Base-by-base conservation (phyloP, 53 echinoderm and acorn worm species). In the Mesocentrotus franciscanus region DNA sequence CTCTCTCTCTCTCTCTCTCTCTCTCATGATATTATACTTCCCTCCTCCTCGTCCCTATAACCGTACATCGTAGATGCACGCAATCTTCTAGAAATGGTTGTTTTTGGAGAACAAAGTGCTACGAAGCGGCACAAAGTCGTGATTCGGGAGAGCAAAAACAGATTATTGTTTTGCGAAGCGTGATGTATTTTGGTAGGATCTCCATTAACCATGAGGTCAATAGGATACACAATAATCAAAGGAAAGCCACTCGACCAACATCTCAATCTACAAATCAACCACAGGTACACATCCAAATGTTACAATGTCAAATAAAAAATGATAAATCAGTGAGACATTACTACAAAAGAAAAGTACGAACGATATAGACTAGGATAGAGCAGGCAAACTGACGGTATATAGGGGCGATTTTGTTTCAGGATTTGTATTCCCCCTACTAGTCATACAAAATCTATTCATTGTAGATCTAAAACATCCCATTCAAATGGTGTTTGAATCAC, bases 181-280 rank as follows among this genome's bases (percentile, higher is more conserved):
- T 91, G 91, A 66, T 91, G 91, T 91, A 91, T 91, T 91, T 91
- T 91, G 32, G 9, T 91, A 66, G 17, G 64, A 91, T 91, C 91
- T 91, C 91, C 91, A 91, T 91, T 91, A 91, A 66, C 66, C 66
- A 91, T 91, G 91, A 91, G 91, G 91, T 91, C 91, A 91, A 24
- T 61, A 27, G 91, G 36, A 91, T 66, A 35, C 68, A 62, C 34
- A 35, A 36, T 34, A 39, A 91, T 36, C 34, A 35, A 91, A 91
- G 39, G 18, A 60, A 35, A 91, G 91, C 24, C 91, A 91, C 91
- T 64, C 66, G 55, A 24, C 15, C 66, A 91, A 17, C 87, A 11
- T 87, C 29, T 58, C 39, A 20, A 58, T 87, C 87, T 87, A 87
- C 87, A 87, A 87, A 87, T 87, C 87, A 87, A 87, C 56, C 59